A percentile compares a stretch with the other conserved stretches of the same genome.
Evolutionary conservation across 1,140 invertebrate genomes (phyloP).

Genomic region (roundworm (Caenorhabditis elegans)): WBcel235 BX284605.5:6147001-6147500

Average conservation of each 20-base stretch:
- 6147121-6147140: slow-evolving; percentile 50
- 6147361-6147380: slow-evolving; percentile 41
- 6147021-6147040: slow-evolving; percentile 81
- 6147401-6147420: slow-evolving; percentile 42
- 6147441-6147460: slow-evolving; percentile 39
- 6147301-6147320: slow-evolving; percentile 52
- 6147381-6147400: slow-evolving; percentile 38
- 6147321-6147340: slow-evolving; percentile 49
- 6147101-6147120: slow-evolving; percentile 76
- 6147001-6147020: slow-evolving; percentile 72
- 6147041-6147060: slow-evolving; percentile 93
- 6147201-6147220: slow-evolving; percentile 50
- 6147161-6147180: slow-evolving; percentile 62
- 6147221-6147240: slow-evolving; percentile 53
- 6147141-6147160: slow-evolving; percentile 58
- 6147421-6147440: slow-evolving; percentile 29
- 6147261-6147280: slow-evolving; percentile 45
- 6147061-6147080: slow-evolving; percentile 94
- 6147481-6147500: slow-evolving; percentile 49
- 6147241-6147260: slow-evolving; percentile 45
- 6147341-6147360: slow-evolving; percentile 47
- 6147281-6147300: slow-evolving; percentile 57
- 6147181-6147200: slow-evolving; percentile 60
- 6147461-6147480: slow-evolving; percentile 37
- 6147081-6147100: slow-evolving; percentile 88